A percentile compares a stretch with the other conserved stretches of the same genome.
These are phyloP conservation scores for Diabrotica undecimpunctata DNA, from an alignment of 1,140 invertebrate species.

Conservation along the genomic window DNA sequence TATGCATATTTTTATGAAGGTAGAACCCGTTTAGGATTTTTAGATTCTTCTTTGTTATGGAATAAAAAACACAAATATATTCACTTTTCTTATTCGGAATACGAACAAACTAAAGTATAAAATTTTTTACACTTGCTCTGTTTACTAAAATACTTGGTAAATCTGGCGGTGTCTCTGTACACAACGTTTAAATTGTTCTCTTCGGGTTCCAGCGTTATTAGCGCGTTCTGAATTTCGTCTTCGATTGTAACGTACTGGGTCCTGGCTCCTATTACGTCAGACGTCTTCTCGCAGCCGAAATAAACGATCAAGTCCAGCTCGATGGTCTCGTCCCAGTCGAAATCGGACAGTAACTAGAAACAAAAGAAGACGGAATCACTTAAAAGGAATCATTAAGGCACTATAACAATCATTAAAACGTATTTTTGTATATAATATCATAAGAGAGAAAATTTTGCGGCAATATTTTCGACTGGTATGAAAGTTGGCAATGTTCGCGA, in stretches of 20 bases:
- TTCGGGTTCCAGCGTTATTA: slow-evolving; percentile 54
- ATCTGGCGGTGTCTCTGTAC: slow-evolving; percentile 60
- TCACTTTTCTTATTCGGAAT: slow-evolving; percentile 36
- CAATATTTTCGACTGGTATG: no score
- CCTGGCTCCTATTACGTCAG: slow-evolving; percentile 46
- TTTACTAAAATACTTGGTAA: slow-evolving; percentile 44
- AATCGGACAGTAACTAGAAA: slow-evolving; percentile 49
- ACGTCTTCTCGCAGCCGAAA: slow-evolving; percentile 50
- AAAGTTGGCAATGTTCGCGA: no score
- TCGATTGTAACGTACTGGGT: slow-evolving; percentile 55
- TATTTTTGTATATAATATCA: no score
- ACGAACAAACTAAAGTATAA: slow-evolving; percentile 44
- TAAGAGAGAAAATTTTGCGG: no score
- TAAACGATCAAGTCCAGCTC: slow-evolving; percentile 58
- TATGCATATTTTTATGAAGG: no score
- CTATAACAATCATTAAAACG: not conserved
- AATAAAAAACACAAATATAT: no score
- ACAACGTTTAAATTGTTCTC: slow-evolving; percentile 67
- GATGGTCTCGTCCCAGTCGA: slow-evolving; percentile 49
- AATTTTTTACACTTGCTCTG: slow-evolving; percentile 40
- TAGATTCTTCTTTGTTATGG: no score
- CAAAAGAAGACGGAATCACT: slow-evolving; percentile 17
- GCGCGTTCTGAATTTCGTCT: slow-evolving; percentile 46
- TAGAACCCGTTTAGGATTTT: no score
- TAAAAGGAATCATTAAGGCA: not conserved